Evolutionary conservation across 2,888 invertebrate species (phyloP).

Genomic region (Cantharis lateralis): DNA sequence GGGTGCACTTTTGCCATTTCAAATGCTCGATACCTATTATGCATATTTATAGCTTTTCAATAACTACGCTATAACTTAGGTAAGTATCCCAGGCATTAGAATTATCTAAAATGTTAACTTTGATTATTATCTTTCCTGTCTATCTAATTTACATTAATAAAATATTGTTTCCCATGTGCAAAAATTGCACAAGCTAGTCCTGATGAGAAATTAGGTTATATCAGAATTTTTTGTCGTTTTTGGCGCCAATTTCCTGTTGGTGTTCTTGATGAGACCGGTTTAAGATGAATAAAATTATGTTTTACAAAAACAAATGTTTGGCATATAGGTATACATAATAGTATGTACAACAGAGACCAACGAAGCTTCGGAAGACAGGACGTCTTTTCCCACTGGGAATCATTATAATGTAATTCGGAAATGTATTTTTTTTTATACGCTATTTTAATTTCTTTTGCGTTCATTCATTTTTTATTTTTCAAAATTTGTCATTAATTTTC

Average conservation of each 20-base stretch:
- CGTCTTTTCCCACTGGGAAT: neutral
- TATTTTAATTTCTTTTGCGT: too few relatives aligned
- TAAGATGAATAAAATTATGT: slow-evolving; percentile 27
- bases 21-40: neutral
- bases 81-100: neutral
- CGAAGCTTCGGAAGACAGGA: neutral
- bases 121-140: neutral
- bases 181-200: slow-evolving; percentile 19
- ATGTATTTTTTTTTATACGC: too few relatives aligned
- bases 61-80: neutral
- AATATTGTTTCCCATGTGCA: slow-evolving; percentile 21
- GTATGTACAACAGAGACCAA: neutral
- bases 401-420: too few relatives aligned
- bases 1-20: neutral
- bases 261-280: slow-evolving; percentile 29
- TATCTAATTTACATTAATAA: slow-evolving; percentile 4
- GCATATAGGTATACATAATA: neutral
- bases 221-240: slow-evolving; percentile 29
- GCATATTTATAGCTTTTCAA: neutral
- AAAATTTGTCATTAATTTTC: too few relatives aligned
- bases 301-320: neutral
- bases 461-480: too few relatives aligned
- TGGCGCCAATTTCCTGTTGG: slow-evolving; percentile 34
- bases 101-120: too few relatives aligned
- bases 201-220: slow-evolving; percentile 33